A percentile compares a stretch with the other conserved stretches of the same genome.
Conservation (phyloP, 2,113 vertebrate species). For the Gopherus flavomarginatus region DNA sequence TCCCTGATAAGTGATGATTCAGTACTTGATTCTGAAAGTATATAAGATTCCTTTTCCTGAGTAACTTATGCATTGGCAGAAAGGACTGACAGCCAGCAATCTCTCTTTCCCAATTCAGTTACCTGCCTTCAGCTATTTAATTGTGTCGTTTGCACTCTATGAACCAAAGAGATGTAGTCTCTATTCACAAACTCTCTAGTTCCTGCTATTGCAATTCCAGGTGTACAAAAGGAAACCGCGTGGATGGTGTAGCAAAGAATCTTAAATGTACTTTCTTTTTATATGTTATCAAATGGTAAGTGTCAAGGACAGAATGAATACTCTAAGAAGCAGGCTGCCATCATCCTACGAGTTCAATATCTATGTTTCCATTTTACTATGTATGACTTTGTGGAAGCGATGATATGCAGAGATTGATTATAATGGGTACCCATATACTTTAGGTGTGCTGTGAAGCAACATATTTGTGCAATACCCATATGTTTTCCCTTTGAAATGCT, state of each 20-base stretch:
- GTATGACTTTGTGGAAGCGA: not conserved
- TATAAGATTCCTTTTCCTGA: not conserved
- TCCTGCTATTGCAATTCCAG: not conserved
- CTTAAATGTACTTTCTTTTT: not conserved
- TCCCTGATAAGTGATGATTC: not conserved
- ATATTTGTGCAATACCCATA: not conserved
- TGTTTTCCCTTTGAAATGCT: not conserved
- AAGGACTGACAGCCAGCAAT: not conserved
- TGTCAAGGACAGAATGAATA: not conserved
- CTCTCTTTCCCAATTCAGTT: not conserved
- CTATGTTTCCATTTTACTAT: not conserved
- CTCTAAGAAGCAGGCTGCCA: not conserved
- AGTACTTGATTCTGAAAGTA: not conserved
- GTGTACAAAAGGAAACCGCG: not conserved
- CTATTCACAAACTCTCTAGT: not conserved
- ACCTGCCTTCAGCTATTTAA: not conserved
- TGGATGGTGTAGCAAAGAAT: not conserved
- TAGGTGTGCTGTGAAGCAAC: not conserved
- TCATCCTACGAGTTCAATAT: not conserved
- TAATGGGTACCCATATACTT: not conserved
- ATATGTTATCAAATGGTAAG: not conserved
- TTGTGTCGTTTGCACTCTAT: rapidly evolving
- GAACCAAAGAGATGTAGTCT: not conserved
- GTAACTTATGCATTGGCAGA: not conserved
- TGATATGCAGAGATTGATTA: rapidly evolving